Evolutionary conservation across 2,113 vertebrate species (phyloP), one percentile per base, ranked within the genome.

Genomic region (Ochotona princeps): DNA sequence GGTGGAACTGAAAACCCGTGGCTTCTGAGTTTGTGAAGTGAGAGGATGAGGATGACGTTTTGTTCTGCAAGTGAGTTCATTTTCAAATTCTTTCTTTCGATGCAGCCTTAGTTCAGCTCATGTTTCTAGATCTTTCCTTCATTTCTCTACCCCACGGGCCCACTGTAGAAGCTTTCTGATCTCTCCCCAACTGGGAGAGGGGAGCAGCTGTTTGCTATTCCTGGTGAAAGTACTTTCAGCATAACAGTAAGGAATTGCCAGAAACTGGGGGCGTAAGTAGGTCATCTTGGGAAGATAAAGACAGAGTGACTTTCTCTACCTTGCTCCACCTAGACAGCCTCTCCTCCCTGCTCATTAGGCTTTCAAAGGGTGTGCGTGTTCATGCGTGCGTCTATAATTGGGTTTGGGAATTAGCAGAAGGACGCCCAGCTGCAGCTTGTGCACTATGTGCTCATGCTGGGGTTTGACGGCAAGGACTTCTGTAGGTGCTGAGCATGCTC

Each of bases 31-130:
- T 72, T 15, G 0, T 0, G 2, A 67, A 54, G 69, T 30, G 85
- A 80, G 93, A 89, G 25, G 60, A 32, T 72, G 51, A 30, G 75
- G 83, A 93, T 0, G 54, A 94, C 66, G 87, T 94, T 92, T 49
- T 91, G 79, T 93, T 89, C 92, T 66, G 15, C 81, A 84, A 95
- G 8, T 8, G 67, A 60, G 51, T 38, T 93, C 92, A 23, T 87
- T 96, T 73, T 84, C n/a, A 78, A 95, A 96, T 75, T 87, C 78
- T 30, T 93, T 89, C 82, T 91, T 79, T 96, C 44, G 83, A 26
- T 61, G 51, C 35, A 14, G 18, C 75, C 11, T 61, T 86, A 51
- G 5, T 38, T 90, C 28, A 57, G 96, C 94, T 92, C 83, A 28
- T 35, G 7, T 1, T 78, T 93, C 90, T 90, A 85, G 49, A 47